A percentile compares a stretch with the other conserved stretches of the same genome.
phyloP scores from a whole-genome alignment of 1,140 invertebrate species.

The Andrena cerasifolii region DNA sequence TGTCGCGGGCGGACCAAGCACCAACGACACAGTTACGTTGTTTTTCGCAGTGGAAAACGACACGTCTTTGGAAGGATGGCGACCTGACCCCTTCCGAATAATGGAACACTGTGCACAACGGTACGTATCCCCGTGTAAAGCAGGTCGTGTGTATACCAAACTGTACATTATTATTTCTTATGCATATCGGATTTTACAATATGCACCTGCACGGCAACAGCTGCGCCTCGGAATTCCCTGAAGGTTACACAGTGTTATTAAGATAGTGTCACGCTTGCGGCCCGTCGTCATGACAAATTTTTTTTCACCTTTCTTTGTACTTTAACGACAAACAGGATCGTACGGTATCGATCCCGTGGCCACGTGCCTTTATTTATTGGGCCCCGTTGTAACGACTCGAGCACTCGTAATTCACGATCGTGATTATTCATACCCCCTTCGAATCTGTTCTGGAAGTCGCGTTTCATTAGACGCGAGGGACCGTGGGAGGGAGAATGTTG shows the following conservation, averaged over 20 bases:
- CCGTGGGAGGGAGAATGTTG: constrained; percentile 29
- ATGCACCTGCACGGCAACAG: constrained; percentile 12
- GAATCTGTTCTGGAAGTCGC: constrained; percentile 8
- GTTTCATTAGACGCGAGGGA: constrained; percentile 2
- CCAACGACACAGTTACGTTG: constrained; percentile 35
- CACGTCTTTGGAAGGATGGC: constrained; percentile 72
- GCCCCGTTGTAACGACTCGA: not conserved
- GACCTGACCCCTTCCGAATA: constrained; percentile 77
- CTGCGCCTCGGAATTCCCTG: not conserved
- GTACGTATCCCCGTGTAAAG: constrained; percentile 59
- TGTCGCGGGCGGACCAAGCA: constrained; percentile 30
- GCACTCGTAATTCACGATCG: not conserved
- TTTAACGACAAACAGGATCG: constrained; percentile 16
- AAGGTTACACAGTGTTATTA: constrained; percentile 44
- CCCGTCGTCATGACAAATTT: constrained; percentile 46
- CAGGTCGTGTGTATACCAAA: constrained; percentile 13
- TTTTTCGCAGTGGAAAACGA: constrained; percentile 45
- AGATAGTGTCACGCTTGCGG: constrained; percentile 26
- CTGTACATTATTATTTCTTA: constrained; percentile 28
- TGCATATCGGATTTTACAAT: constrained; percentile 4
- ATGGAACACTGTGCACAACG: constrained; percentile 76
- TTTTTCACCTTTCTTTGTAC: constrained; percentile 43
- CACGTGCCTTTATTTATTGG: constrained; percentile 30
- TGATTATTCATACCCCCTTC: no score
- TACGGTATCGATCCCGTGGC: constrained; percentile 1